These are phyloP conservation scores for Resseliella maxima DNA, from an alignment of 2,888 invertebrate genomes.

Conservation along the genomic window DNA sequence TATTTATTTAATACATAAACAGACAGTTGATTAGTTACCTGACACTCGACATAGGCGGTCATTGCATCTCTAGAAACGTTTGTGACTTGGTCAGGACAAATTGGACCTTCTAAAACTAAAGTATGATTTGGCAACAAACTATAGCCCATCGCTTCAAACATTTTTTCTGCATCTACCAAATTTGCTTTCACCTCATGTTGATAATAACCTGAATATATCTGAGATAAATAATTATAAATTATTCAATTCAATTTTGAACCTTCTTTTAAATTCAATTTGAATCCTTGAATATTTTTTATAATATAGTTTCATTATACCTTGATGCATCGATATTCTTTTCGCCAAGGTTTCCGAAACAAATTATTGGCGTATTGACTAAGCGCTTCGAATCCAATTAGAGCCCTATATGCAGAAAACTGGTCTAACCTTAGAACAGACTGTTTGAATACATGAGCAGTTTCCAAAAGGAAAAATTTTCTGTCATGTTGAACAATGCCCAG, in stretches of 20 bases:
- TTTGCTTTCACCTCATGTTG: constrained; percentile 88
- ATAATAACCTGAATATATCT: constrained; percentile 89
- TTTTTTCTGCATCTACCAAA: constrained; percentile 79
- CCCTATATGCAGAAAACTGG: constrained; percentile 84
- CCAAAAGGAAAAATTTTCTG: constrained; percentile 80
- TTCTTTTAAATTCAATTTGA: neutral
- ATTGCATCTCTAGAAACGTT: constrained; percentile 85
- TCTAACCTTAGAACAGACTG: constrained; percentile 76
- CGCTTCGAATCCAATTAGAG: constrained; percentile 85
- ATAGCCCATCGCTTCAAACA: constrained; percentile 88
- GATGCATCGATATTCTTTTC: constrained; percentile 84
- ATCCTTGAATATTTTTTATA: neutral
- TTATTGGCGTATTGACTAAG: constrained; percentile 88
- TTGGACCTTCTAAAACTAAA: constrained; percentile 76
- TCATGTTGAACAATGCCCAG: constrained; percentile 81
- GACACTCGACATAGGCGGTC: constrained; percentile 88
- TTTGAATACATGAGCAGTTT: constrained; percentile 81
- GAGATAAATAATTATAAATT: constrained; percentile 61
- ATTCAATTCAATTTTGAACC: neutral
- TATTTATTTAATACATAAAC: constrained; percentile 57
- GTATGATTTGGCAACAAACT: constrained; percentile 70
- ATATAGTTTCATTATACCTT: constrained; percentile 72
- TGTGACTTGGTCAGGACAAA: constrained; percentile 84
- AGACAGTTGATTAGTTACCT: constrained; percentile 69
- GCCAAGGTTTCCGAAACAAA: constrained; percentile 87